A percentile compares a stretch with the other conserved stretches of the same genome.
phyloP scores from a whole-genome alignment of 2,888 invertebrate genomes.

The Cantharis lateralis region DNA sequence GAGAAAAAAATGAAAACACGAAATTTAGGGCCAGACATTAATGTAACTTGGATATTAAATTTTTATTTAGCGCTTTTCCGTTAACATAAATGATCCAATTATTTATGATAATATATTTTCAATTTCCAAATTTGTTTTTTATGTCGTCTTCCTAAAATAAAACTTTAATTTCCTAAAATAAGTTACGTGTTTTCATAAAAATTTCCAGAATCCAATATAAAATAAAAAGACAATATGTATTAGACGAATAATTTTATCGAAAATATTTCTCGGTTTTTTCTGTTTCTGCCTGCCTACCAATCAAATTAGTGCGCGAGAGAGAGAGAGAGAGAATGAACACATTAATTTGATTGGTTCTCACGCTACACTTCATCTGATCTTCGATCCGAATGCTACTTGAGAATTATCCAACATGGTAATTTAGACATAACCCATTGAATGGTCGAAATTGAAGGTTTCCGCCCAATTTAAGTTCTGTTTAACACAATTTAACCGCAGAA shows the following conservation, averaged over 20 bases:
- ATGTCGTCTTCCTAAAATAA: background rate
- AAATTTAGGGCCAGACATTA: background rate
- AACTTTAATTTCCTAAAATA: background rate
- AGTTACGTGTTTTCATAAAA: background rate
- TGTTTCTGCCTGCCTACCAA: too few species aligned
- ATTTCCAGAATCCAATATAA: background rate
- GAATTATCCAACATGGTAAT: too few species aligned
- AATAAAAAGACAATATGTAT: background rate
- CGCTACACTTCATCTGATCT: too few species aligned
- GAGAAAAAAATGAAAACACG: constrained; percentile 17
- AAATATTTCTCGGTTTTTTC: background rate
- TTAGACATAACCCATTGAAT: background rate
- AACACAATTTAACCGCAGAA: background rate
- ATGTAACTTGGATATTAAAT: background rate
- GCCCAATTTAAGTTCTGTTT: background rate
- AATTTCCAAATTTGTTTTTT: background rate
- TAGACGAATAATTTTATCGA: background rate
- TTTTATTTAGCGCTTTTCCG: background rate
- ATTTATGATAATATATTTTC: background rate
- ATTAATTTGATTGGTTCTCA: too few species aligned
- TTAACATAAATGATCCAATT: background rate
- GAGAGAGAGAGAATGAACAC: too few species aligned
- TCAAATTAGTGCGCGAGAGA: too few species aligned
- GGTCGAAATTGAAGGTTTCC: background rate
- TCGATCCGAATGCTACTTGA: too few species aligned